Base-by-base conservation (phyloP, 2,797 vertebrate species). In the Channallabes apus region DNA sequence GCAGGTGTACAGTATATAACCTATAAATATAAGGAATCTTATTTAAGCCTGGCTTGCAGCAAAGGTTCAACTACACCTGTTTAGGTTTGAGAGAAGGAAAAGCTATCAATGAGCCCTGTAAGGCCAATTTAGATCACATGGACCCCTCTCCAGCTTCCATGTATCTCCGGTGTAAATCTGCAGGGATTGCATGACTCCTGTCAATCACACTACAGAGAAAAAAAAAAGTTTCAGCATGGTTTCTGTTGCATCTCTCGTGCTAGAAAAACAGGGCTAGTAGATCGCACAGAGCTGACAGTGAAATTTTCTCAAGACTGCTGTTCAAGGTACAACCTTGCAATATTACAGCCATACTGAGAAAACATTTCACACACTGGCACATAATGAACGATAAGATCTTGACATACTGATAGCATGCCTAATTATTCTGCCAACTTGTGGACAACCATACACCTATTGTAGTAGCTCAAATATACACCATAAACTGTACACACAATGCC, bases 161-260 rank as follows among this genome's bases (percentile, higher is more conserved):
- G 91, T 91, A 95, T 94, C 93, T 95, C 93, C 90, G 91, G 93
- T 87, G 89, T 89, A 92, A 95, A 95, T 93, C 94, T 92, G 82
- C 83, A 77, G 90, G 93, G 94, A 94, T 94, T 91, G 92, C 88
- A 88, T 91, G 93, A 94, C 94, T 93, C 93, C 93, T 95, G 94
- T 94, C 94, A 94, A 93, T 95, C 94, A 95, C 85, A 54, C 67
- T 0, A 9, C 79, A 90, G 71, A 90, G 88, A n/a, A n/a, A 88
- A 88, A 90, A 88, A 89, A 90, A 89, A 54, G 89, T 89, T 88
- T 90, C 88, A 87, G 87, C 91, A 86, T 61, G 88, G 93, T 91
- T 92, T 92, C 92, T 89, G 91, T 88, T 89, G 78, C 91, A 88
- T 86, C 80, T 89, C 90, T 82, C 87, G 87, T 83, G 80, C 82